phyloP scores from a whole-genome alignment of 2,888 invertebrate species.

The Andrena bucephala region DNA sequence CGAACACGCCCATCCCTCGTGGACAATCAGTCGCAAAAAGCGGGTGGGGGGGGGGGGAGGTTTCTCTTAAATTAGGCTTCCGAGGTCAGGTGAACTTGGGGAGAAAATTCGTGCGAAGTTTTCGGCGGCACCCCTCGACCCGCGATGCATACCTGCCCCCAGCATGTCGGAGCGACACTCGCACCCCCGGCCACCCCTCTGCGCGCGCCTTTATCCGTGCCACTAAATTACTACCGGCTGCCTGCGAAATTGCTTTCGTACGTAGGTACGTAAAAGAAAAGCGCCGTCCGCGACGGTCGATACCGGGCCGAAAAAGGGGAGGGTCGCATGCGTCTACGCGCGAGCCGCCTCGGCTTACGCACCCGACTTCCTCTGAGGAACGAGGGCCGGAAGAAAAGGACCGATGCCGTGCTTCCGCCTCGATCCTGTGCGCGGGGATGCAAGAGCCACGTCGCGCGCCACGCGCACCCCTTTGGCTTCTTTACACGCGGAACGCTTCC shows the following conservation, averaged over 20 bases:
- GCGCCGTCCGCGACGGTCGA: constrained; percentile 68
- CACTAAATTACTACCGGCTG: constrained; percentile 78
- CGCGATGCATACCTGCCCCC: constrained; percentile 54
- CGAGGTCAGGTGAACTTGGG: not conserved
- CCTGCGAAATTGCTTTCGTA: constrained; percentile 77
- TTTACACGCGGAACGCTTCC: not conserved
- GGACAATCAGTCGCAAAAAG: constrained; percentile 6
- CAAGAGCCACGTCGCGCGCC: not conserved
- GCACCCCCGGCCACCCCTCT: constrained; percentile 21
- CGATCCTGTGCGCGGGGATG: not conserved
- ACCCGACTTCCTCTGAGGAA: not conserved
- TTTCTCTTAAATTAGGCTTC: not conserved
- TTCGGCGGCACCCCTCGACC: too few species aligned
- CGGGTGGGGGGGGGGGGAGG: not conserved
- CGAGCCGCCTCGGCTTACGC: constrained; percentile 39
- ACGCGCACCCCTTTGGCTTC: not conserved
- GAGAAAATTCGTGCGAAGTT: too few species aligned
- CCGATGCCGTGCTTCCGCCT: constrained; percentile 8
- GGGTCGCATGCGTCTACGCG: constrained; percentile 65
- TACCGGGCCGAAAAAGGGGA: constrained; percentile 64
- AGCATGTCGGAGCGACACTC: not conserved
- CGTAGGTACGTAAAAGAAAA: constrained; percentile 71
- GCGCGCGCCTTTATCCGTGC: constrained; percentile 68
- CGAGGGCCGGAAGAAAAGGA: constrained; percentile 26
- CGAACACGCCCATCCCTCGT: constrained; percentile 7